Conservation (phyloP, 2,888 invertebrate species). For the Cylloceria caligata region DNA sequence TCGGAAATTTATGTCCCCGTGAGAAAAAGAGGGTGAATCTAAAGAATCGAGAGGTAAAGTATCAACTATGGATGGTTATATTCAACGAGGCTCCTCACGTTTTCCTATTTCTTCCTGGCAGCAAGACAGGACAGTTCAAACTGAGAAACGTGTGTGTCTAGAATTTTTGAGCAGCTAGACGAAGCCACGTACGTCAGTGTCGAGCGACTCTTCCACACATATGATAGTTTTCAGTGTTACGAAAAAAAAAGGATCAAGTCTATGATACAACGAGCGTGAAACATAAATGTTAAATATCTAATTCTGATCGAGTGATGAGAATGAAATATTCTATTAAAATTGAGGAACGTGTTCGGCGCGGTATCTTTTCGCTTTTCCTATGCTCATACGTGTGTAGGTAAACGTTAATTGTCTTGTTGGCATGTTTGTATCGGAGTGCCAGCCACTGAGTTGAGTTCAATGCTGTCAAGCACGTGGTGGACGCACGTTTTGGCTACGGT, state of each 20-base stretch:
- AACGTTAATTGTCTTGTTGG: conserved; percentile 16
- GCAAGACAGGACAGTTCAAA: conserved; percentile 65
- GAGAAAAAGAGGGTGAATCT: conserved; percentile 13
- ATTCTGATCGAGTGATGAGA: neutral
- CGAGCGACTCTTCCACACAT: conserved; percentile 3
- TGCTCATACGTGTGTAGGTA: neutral
- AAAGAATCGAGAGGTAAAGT: conserved; percentile 7
- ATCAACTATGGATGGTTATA: conserved; percentile 45
- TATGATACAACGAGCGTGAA: conserved; percentile 34
- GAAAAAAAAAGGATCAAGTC: conserved; percentile 47
- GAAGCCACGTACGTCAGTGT: conserved; percentile 35
- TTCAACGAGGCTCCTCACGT: conserved; percentile 63
- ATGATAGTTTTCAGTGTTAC: conserved; percentile 46
- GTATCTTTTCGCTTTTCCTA: neutral
- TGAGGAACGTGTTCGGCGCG: neutral
- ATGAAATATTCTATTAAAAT: neutral
- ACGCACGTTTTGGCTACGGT: conserved; percentile 30
- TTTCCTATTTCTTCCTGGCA: conserved; percentile 63
- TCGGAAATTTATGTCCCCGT: neutral
- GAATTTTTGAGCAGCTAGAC: conserved; percentile 54
- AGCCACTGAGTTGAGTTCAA: neutral
- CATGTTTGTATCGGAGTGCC: neutral
- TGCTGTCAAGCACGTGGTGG: conserved; percentile 6
- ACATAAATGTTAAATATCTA: neutral
- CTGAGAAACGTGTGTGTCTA: conserved; percentile 63